Conservation (phyloP, 2,797 vertebrate species). For the Sarcophilus harrisii region DNA sequence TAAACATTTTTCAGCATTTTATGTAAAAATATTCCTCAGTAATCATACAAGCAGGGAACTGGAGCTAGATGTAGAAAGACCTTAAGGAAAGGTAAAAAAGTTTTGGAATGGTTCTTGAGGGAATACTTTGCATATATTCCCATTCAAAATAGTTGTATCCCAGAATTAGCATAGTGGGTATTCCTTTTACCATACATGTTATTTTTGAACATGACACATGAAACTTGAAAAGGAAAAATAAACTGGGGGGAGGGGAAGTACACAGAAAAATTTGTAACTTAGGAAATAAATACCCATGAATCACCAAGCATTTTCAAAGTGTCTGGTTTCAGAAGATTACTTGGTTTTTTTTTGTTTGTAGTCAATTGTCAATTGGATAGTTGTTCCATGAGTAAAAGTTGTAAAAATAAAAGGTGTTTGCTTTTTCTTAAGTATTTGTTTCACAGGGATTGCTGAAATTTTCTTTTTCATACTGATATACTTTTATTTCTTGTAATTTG, state of each 20-base stretch:
- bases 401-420: not conserved
- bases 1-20: not conserved
- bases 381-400: not conserved
- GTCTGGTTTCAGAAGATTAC: slow-evolving; percentile 21
- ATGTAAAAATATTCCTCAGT: not conserved
- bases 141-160: not conserved
- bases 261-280: slow-evolving; percentile 21
- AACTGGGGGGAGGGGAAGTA: slow-evolving; percentile 4
- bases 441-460: slow-evolving; percentile 20
- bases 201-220: not conserved
- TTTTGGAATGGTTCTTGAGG: slow-evolving; percentile 5
- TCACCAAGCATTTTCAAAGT: slow-evolving; percentile 21
- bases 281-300: slow-evolving; percentile 27
- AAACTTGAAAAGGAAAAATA: slow-evolving; percentile 2
- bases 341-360: slow-evolving; percentile 22
- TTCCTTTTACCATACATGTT: not conserved
- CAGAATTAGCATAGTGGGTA: not conserved
- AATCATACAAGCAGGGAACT: not conserved
- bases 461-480: slow-evolving; percentile 17
- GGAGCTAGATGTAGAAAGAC: not conserved
- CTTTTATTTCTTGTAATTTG: not conserved
- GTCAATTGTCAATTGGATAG: not conserved
- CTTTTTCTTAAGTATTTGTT: not conserved
- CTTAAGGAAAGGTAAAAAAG: not conserved
- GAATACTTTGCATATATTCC: slow-evolving; percentile 4